Percentiles rank a stretch among this genome's conserved stretches.
Conservation (phyloP, 2,113 vertebrate species). For the Neopipo cinnamomea region DNA sequence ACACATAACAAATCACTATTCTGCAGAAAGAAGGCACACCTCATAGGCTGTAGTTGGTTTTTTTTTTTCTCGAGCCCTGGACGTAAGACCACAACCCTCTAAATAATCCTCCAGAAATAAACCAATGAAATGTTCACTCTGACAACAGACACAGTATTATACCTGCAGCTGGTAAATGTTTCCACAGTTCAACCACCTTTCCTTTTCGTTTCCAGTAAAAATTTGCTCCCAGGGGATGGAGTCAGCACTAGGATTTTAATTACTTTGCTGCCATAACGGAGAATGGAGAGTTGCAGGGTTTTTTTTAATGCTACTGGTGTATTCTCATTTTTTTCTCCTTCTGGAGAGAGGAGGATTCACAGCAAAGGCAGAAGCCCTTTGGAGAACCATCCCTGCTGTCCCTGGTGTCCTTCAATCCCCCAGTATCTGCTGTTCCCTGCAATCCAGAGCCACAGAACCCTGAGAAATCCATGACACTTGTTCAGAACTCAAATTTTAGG, state of each 20-base stretch:
- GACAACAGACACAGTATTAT: constrained; percentile 81
- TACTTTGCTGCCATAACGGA: constrained; percentile 73
- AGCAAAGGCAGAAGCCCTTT: not conserved
- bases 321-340: not conserved
- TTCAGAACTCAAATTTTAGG: not conserved
- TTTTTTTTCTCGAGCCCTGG: constrained; percentile 72
- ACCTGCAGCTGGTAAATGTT: constrained; percentile 83
- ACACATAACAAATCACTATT: constrained; percentile 82
- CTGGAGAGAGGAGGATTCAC: not conserved
- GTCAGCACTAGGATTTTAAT: constrained; percentile 79
- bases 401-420: not conserved
- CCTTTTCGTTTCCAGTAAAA: constrained; percentile 81
- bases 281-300: constrained; percentile 43
- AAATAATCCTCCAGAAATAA: constrained; percentile 86
- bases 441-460: accelerated
- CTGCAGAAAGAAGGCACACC: constrained; percentile 72
- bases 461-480: not conserved
- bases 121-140: constrained; percentile 79
- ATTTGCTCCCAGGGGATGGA: constrained; percentile 73
- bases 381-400: not conserved
- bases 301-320: constrained; percentile 27
- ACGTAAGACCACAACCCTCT: constrained; percentile 81
- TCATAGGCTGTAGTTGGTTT: constrained; percentile 64
- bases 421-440: not conserved
- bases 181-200: constrained; percentile 81